These are phyloP conservation scores for Diceros bicornis DNA, from an alignment of 2,797 vertebrate genomes.

Conservation along the genomic window DNA sequence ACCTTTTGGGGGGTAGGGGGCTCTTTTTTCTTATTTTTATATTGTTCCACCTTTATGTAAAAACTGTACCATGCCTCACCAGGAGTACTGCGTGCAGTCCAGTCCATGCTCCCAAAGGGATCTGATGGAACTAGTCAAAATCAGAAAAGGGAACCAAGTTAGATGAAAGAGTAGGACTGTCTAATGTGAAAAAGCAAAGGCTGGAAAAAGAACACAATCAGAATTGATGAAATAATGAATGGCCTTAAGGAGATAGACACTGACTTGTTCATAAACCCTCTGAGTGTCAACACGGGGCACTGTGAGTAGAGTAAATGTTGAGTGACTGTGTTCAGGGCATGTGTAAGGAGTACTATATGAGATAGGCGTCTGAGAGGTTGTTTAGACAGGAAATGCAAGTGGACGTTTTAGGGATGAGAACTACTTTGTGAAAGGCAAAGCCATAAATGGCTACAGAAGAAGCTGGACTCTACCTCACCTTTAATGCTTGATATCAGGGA, in stretches of 20 bases:
- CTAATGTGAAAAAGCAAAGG: neutral
- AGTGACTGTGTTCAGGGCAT: neutral
- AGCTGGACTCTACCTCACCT: neutral
- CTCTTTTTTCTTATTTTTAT: neutral
- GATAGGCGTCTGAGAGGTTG: neutral
- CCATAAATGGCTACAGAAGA: neutral
- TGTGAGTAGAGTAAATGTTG: neutral
- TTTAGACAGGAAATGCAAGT: neutral
- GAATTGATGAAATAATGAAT: neutral
- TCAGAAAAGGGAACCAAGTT: neutral
- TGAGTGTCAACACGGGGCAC: neutral
- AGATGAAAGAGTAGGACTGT: neutral
- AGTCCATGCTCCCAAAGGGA: neutral
- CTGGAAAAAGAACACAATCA: neutral
- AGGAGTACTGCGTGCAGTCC: neutral
- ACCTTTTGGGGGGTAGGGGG: too few species aligned
- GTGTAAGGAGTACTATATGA: neutral
- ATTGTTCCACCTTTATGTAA: slow-evolving; percentile 1
- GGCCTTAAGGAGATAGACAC: neutral
- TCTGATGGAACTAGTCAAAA: neutral
- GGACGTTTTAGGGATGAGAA: slow-evolving; percentile 27
- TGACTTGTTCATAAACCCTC: neutral
- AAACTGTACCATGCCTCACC: neutral
- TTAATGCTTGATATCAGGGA: neutral
- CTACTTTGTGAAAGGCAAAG: neutral